phyloP scores from a whole-genome alignment of 2,113 vertebrate genomes.

The Pluvianellus socialis region DNA sequence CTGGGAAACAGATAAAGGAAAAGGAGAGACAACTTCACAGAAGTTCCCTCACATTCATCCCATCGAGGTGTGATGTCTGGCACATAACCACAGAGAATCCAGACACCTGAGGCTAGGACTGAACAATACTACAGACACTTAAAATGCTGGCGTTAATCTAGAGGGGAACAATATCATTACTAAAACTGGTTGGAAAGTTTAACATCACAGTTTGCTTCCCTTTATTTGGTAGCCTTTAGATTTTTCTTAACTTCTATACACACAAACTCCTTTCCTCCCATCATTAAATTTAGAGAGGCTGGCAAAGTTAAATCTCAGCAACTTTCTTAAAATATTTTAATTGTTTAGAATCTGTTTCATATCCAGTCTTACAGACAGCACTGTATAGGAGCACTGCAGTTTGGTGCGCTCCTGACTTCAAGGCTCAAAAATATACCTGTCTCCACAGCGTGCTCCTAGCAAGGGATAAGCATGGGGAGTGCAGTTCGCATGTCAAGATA shows the following conservation, averaged over 20 bases:
- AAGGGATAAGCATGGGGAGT: not conserved
- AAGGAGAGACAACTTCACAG: not conserved
- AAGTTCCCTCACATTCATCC: not conserved
- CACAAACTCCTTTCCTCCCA: not conserved
- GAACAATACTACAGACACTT: not conserved
- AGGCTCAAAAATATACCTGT: not conserved
- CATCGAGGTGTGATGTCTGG: not conserved
- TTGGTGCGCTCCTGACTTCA: not conserved
- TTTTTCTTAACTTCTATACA: not conserved
- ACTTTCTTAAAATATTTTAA: not conserved
- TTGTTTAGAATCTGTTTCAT: not conserved
- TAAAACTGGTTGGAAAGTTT: not conserved
- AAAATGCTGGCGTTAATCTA: not conserved
- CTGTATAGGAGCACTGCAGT: not conserved
- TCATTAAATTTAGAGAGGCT: not conserved
- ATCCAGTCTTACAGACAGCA: not conserved
- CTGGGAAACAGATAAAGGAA: not conserved
- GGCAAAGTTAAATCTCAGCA: not conserved
- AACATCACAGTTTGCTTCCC: not conserved
- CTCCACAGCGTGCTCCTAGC: not conserved
- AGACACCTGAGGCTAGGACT: not conserved
- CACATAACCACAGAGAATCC: not conserved
- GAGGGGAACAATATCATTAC: fast-evolving
- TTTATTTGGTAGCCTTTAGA: not conserved
- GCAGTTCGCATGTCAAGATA: not conserved